phyloP scores from a whole-genome alignment of 1,140 invertebrate species.

The Trichonephila inaurata region DNA sequence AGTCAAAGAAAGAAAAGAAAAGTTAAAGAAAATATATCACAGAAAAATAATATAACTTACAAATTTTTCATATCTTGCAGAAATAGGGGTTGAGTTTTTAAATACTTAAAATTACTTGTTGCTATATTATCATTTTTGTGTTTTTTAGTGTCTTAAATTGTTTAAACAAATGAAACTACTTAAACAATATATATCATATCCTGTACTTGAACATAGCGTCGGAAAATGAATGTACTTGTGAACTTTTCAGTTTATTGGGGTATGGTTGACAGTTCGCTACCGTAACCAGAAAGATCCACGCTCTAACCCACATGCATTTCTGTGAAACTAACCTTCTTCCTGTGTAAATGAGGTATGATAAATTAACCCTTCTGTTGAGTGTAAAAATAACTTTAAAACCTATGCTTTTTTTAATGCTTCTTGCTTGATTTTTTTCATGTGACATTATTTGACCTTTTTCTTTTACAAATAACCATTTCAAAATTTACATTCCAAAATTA shows the following conservation, averaged over 20 bases:
- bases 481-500: not conserved
- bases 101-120: not conserved
- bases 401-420: too few species aligned
- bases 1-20: too few species aligned
- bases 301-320: slow-evolving; percentile 97
- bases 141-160: not conserved
- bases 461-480: not conserved
- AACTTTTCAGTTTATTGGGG: slow-evolving; percentile 93
- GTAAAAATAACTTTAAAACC: too few species aligned
- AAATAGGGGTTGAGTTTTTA: too few species aligned
- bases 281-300: slow-evolving; percentile 98
- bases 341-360: slow-evolving; percentile 54
- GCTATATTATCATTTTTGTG: not conserved
- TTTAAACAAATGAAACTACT: not conserved
- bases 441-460: not conserved
- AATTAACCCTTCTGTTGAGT: slow-evolving; percentile 40
- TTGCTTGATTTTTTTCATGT: not conserved
- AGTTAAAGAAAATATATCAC: too few species aligned
- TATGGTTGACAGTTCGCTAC: slow-evolving; percentile 97
- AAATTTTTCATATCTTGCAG: too few species aligned
- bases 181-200: not conserved
- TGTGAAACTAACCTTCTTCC: slow-evolving; percentile 84
- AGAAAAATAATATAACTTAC: too few species aligned
- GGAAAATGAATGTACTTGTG: slow-evolving; percentile 10
- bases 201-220: too few species aligned